These are phyloP conservation scores for Homarus gammarus DNA, from an alignment of 2,888 invertebrate species.

Conservation along the genomic window DNA sequence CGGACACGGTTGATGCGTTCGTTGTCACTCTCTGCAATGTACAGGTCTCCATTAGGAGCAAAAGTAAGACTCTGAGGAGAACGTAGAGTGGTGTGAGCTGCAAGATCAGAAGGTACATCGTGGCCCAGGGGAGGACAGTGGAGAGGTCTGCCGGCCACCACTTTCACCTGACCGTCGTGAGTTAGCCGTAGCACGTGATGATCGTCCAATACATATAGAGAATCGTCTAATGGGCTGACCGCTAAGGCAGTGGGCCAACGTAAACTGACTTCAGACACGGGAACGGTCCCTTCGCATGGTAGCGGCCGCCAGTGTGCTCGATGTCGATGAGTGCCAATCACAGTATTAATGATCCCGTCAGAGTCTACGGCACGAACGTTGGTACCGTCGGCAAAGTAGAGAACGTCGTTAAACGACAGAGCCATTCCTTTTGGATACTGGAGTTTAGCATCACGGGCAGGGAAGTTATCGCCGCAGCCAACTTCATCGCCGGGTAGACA, in stretches of 20 bases:
- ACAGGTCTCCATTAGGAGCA: slow-evolving; percentile 92
- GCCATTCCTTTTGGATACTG: slow-evolving; percentile 97
- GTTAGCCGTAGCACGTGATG: slow-evolving; percentile 90
- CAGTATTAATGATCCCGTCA: slow-evolving; percentile 94
- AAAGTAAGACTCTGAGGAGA: slow-evolving; percentile 97
- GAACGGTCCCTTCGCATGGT: slow-evolving; percentile 90
- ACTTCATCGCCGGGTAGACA: slow-evolving; percentile 96
- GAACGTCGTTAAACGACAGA: slow-evolving; percentile 93
- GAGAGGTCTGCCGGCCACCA: slow-evolving; percentile 94
- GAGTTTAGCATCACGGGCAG: slow-evolving; percentile 94
- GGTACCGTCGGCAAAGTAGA: slow-evolving; percentile 97
- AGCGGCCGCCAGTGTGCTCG: slow-evolving; percentile 92
- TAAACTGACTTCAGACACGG: slow-evolving; percentile 85
- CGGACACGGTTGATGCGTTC: slow-evolving; percentile 95
- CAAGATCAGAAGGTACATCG: slow-evolving; percentile 86
- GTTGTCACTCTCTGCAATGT: slow-evolving; percentile 96
- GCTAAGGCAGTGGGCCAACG: slow-evolving; percentile 98
- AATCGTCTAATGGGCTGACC: slow-evolving; percentile 95
- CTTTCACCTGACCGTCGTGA: slow-evolving; percentile 92
- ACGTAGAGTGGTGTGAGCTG: slow-evolving; percentile 92
- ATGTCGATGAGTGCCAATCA: slow-evolving; percentile 95
- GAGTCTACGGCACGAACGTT: slow-evolving; percentile 95
- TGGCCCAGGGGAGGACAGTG: slow-evolving; percentile 87
- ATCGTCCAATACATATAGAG: slow-evolving; percentile 96
- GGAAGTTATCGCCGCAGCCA: slow-evolving; percentile 96